Evolutionary conservation across 2,113 vertebrate species (phyloP).

Genomic region (Poicephalus meyeri): DNA sequence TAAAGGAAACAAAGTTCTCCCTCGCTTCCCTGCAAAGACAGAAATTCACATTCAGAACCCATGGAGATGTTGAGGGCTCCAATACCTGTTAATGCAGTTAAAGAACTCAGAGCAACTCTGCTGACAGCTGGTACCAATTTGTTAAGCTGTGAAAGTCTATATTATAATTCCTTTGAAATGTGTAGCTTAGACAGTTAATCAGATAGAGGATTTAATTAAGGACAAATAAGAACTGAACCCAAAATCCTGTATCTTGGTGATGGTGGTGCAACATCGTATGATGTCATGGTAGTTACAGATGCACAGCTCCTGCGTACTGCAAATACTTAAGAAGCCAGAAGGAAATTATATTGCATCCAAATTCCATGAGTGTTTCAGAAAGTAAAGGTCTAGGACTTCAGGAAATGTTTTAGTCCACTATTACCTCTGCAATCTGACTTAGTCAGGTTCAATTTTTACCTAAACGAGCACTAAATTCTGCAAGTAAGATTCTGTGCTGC

Average conservation of each 20-base stretch:
- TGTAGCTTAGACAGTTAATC: conserved; percentile 25
- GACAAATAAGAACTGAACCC: not conserved
- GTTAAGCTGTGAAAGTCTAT: conserved; percentile 44
- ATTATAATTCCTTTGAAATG: conserved; percentile 51
- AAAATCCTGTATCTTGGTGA: not conserved
- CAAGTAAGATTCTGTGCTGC: not conserved
- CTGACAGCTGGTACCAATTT: conserved; percentile 4
- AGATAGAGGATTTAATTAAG: conserved; percentile 31
- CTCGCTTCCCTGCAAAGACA: not conserved
- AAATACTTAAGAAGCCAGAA: not conserved
- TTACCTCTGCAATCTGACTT: not conserved
- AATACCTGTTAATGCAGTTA: too few species aligned
- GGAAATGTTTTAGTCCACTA: not conserved
- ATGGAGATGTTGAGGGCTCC: too few species aligned
- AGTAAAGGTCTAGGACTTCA: not conserved
- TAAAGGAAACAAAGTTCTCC: not conserved
- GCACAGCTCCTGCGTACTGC: not conserved
- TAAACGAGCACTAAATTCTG: not conserved
- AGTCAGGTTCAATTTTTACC: not conserved
- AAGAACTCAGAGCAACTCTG: too few species aligned
- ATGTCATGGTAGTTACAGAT: not conserved
- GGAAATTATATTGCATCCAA: not conserved
- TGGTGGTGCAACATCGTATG: not conserved
- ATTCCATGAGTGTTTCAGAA: not conserved
- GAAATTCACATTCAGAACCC: not conserved